Evolutionary conservation across 2,888 invertebrate genomes (phyloP).

Genomic region (Alviniconcha strummeri): DNA sequence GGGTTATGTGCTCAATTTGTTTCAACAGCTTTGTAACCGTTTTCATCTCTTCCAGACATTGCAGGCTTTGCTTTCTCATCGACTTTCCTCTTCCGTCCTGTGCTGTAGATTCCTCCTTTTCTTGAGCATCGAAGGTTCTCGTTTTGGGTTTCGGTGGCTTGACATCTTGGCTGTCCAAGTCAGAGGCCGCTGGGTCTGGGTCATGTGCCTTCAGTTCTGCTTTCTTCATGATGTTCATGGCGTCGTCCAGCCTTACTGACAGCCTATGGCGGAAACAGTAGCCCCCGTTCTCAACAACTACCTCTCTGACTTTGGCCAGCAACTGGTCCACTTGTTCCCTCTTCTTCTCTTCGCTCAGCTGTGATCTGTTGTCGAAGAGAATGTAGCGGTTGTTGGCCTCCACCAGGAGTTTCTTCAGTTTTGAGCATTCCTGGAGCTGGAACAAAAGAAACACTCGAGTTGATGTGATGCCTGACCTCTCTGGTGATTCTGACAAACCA

Average conservation of each 20-base stretch:
- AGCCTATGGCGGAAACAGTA: not conserved
- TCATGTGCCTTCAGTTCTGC: not conserved
- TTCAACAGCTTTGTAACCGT: not conserved
- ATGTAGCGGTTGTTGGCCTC: not conserved
- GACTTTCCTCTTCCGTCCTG: not conserved
- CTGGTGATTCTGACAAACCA: too few species aligned
- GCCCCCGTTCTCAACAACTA: not conserved
- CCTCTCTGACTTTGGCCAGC: not conserved
- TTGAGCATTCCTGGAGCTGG: not conserved
- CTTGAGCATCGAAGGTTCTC: not conserved
- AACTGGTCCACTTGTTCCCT: not conserved
- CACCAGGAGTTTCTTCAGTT: not conserved
- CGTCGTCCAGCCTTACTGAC: not conserved
- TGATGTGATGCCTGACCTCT: not conserved
- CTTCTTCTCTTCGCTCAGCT: not conserved
- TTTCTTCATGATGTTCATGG: not conserved
- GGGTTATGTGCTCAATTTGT: not conserved
- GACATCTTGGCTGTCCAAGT: too few species aligned
- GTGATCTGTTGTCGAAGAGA: not conserved
- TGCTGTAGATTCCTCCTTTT: not conserved
- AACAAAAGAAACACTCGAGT: not conserved
- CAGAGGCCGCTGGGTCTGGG: not conserved
- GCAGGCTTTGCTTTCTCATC: not conserved
- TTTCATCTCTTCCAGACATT: not conserved
- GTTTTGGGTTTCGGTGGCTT: not conserved